A percentile compares a stretch with the other conserved stretches of the same genome.
Conservation (phyloP, 2,113 vertebrate genomes). For the Ibidorhyncha struthersii region DNA sequence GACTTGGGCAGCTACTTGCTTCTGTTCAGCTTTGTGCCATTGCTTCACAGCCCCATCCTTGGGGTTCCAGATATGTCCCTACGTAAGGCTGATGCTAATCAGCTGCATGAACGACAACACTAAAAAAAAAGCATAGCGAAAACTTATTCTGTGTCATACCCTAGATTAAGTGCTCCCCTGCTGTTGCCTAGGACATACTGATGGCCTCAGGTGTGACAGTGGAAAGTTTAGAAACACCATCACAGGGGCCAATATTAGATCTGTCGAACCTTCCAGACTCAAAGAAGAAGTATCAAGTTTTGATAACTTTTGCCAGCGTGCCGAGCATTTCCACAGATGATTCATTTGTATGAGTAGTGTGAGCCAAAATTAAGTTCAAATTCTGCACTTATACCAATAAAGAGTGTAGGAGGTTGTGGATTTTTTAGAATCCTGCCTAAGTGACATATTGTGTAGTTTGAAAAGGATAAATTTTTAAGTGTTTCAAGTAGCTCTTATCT, state of each 20-base stretch:
- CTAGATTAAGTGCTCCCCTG: background rate
- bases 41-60: background rate
- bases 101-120: background rate
- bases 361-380: slow-evolving; percentile 60
- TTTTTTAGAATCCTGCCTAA: slow-evolving; percentile 56
- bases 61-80: background rate
- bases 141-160: background rate
- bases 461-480: slow-evolving; percentile 15
- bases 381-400: slow-evolving; percentile 37
- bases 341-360: slow-evolving; percentile 41
- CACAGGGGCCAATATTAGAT: background rate
- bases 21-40: background rate
- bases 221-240: background rate
- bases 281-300: background rate
- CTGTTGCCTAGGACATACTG: background rate
- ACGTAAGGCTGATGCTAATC: background rate
- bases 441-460: background rate
- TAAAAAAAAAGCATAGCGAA: background rate
- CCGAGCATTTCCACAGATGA: slow-evolving; percentile 38
- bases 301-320: background rate
- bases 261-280: background rate
- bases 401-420: slow-evolving; percentile 48
- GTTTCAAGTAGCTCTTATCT: background rate
- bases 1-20: background rate
- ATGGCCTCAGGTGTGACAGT: background rate